These are phyloP conservation scores for Prunella himalayana DNA, from an alignment of 2,113 vertebrate species.

Conservation along the genomic window DNA sequence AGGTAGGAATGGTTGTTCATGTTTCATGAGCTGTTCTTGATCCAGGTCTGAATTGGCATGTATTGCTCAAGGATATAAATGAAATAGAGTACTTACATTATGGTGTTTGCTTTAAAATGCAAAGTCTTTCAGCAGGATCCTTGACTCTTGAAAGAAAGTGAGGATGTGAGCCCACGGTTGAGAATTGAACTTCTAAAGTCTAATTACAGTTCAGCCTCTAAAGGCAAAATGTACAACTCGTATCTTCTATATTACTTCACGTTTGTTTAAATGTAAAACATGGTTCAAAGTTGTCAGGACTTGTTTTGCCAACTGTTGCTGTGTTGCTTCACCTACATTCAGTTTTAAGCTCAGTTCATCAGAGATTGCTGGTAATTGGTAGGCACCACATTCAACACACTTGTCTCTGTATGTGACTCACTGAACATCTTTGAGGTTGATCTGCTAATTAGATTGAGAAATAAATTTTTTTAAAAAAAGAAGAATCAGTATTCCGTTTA, in stretches of 20 bases:
- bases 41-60: neutral
- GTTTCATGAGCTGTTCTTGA: neutral
- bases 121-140: neutral
- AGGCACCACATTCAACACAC: neutral
- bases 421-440: neutral
- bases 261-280: neutral
- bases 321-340: neutral
- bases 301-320: neutral
- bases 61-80: neutral
- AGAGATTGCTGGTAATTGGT: neutral
- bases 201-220: neutral
- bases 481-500: neutral
- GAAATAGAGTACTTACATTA: neutral
- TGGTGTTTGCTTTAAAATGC: neutral
- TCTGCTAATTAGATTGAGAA: neutral
- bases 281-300: neutral
- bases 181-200: neutral
- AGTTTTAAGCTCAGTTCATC: neutral
- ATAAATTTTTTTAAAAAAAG: neutral
- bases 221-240: neutral
- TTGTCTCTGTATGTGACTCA: neutral
- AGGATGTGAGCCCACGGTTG: neutral
- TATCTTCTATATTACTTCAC: neutral
- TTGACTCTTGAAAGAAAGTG: neutral
- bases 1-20: conserved; percentile 70